A percentile compares a stretch with the other conserved stretches of the same genome.
These are phyloP conservation scores for Phyllopteryx taeniolatus DNA, from an alignment of 2,113 vertebrate genomes.

Conservation along the genomic window DNA sequence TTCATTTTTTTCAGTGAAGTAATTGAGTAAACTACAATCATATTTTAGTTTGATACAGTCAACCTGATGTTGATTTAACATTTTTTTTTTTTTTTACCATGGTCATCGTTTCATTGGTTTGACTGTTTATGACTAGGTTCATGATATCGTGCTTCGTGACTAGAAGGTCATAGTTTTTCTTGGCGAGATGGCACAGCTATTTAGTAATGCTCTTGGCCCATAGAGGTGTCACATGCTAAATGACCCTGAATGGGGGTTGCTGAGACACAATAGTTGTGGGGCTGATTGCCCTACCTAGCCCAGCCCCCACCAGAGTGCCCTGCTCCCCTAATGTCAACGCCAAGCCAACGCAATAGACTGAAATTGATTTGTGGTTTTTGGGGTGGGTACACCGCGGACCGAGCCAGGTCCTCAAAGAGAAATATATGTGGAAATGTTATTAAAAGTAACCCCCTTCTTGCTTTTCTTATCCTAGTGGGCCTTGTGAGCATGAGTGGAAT, in stretches of 20 bases:
- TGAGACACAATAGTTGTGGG: constrained; percentile 66
- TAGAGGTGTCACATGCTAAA: constrained; percentile 72
- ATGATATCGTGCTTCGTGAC: neutral
- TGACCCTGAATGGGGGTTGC: constrained; percentile 69
- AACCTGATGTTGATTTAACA: neutral
- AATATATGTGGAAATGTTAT: neutral
- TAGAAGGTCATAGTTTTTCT: constrained; percentile 12
- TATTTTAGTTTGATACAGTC: neutral
- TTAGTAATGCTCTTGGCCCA: constrained; percentile 63
- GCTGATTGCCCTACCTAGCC: constrained; percentile 59
- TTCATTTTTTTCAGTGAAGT: neutral
- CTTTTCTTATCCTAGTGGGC: constrained; percentile 34
- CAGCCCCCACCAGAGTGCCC: constrained; percentile 47
- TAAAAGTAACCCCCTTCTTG: constrained; percentile 14
- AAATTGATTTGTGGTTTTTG: neutral
- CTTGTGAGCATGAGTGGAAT: constrained; percentile 63
- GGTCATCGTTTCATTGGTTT: neutral
- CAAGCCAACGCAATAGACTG: constrained; percentile 13
- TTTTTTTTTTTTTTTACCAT: neutral
- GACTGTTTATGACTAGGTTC: neutral
- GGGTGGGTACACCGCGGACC: constrained; percentile 15
- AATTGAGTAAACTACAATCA: neutral
- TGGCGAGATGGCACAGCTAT: constrained; percentile 60
- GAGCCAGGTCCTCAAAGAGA: neutral
- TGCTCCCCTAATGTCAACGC: constrained; percentile 38